Conservation (phyloP, 2,888 invertebrate species). For the Eretmocerus hayati region DNA sequence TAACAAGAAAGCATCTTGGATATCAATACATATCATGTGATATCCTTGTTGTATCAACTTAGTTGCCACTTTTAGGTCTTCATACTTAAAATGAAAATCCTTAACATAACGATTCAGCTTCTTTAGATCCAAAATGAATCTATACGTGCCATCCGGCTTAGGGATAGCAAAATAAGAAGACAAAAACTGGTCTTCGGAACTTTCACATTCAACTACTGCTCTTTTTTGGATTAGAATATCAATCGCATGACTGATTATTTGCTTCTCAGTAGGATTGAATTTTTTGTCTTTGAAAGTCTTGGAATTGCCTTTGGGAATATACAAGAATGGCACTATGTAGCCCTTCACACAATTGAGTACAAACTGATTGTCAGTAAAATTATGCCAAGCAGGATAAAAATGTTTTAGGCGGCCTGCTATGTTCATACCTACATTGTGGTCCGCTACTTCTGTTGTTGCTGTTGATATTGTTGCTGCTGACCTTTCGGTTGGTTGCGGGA, state of each 20-base stretch:
- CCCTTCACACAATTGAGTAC: slow-evolving; percentile 1
- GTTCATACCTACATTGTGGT: no score
- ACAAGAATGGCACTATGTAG: not conserved
- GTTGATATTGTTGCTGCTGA: no score
- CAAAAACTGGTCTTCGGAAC: slow-evolving; percentile 8
- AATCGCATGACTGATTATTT: not conserved
- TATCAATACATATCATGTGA: slow-evolving; percentile 1
- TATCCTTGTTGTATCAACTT: not conserved
- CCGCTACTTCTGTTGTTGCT: no score
- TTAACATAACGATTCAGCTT: slow-evolving; percentile 11
- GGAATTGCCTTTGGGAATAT: not conserved
- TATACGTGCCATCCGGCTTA: slow-evolving; percentile 10
- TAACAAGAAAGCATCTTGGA: not conserved
- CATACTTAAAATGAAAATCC: not conserved
- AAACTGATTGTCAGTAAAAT: not conserved
- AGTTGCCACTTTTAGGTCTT: not conserved
- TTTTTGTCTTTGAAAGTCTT: not conserved
- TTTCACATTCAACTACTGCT: slow-evolving; percentile 9
- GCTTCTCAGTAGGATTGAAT: not conserved
- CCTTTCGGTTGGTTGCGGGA: no score
- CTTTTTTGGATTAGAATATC: not conserved
- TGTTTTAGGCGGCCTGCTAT: no score
- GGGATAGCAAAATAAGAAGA: slow-evolving; percentile 17
- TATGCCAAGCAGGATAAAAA: no score
- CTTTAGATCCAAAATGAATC: slow-evolving; percentile 17